Percentiles rank a stretch among this genome's conserved stretches.
phyloP scores from a whole-genome alignment of 2,113 vertebrate species.

The Grantiella picta region DNA sequence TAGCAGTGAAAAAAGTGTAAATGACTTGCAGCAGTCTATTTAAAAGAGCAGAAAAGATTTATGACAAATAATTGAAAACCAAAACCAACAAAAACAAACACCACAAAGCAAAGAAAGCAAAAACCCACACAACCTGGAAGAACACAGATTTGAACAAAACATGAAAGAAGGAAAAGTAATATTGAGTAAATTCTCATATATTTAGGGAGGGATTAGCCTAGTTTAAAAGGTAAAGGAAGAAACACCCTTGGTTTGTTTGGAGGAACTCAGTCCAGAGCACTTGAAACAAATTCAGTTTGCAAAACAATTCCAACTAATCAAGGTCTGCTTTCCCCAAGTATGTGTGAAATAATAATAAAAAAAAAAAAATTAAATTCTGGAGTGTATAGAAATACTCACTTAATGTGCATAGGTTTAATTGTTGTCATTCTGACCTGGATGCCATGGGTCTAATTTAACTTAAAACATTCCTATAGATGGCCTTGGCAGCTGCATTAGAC shows the following conservation, averaged over 20 bases:
- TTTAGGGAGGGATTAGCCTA: neutral
- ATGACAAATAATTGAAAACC: neutral
- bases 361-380: neutral
- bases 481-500: neutral
- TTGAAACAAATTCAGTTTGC: neutral
- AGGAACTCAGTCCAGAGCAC: neutral
- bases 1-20: neutral
- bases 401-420: neutral
- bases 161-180: neutral
- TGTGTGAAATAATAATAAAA: neutral
- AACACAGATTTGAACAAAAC: neutral
- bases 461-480: neutral
- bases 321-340: neutral
- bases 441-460: neutral
- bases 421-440: neutral
- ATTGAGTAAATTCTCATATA: neutral
- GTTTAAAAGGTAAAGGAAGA: neutral
- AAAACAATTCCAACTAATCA: neutral
- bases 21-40: neutral
- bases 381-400: neutral
- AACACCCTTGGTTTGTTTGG: neutral
- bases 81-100: neutral
- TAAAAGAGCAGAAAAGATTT: neutral
- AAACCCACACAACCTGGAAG: neutral
- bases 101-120: fast-evolving